Percentiles rank a stretch among this genome's conserved stretches.
phyloP scores from a whole-genome alignment of 1,140 invertebrate genomes.

The Zeugodacus cucurbitae region DNA sequence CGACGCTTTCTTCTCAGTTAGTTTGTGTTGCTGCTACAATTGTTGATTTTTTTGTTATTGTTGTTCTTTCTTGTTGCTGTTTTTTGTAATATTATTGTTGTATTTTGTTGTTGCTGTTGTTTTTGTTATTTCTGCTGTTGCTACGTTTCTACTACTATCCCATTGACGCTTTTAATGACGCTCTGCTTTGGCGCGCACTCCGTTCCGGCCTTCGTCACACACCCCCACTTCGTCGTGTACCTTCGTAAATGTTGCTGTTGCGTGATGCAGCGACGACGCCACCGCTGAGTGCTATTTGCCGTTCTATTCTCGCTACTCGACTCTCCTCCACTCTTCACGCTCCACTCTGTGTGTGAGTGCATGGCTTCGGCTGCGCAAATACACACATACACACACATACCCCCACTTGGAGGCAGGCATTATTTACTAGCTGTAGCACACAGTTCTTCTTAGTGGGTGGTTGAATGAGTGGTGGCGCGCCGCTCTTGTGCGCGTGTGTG shows the following conservation, averaged over 20 bases:
- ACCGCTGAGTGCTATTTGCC: background rate
- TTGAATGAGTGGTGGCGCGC: background rate
- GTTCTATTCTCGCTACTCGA: background rate
- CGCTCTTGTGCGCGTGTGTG: background rate
- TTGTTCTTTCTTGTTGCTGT: background rate
- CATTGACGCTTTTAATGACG: slow-evolving; percentile 3
- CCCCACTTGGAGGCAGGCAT: background rate
- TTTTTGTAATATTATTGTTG: no score
- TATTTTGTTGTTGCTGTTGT: background rate
- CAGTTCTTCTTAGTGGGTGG: slow-evolving; percentile 1
- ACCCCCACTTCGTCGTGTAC: background rate
- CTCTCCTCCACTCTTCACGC: background rate
- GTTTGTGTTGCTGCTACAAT: background rate
- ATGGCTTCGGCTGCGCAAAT: background rate
- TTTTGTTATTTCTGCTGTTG: background rate
- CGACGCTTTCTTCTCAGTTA: background rate
- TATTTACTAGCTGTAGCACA: background rate
- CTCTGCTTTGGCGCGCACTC: background rate
- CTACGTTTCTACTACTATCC: background rate
- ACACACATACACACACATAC: background rate
- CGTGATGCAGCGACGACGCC: background rate
- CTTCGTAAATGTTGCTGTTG: background rate
- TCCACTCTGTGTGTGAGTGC: no score
- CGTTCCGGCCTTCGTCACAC: background rate
- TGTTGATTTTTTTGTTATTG: background rate